Evolutionary conservation across 92 coral and sea anemone species (phyloP).

Genomic region (Muricea muricata): DNA sequence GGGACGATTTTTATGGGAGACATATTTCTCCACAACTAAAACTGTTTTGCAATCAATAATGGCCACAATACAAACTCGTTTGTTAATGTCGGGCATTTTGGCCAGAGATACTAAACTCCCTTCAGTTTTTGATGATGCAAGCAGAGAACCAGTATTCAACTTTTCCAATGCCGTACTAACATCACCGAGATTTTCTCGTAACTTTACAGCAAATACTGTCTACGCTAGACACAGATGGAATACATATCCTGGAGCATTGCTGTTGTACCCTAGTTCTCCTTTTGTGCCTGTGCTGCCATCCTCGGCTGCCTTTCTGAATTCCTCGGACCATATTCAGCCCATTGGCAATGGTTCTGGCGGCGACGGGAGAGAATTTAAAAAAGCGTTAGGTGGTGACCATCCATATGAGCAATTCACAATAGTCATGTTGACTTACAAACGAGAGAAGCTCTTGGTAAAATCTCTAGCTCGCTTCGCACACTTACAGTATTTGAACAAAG

Average conservation of each 20-base stretch:
- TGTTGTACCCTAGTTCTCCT: conserved; percentile 80
- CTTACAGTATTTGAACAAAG: conserved; percentile 86
- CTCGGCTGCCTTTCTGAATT: conserved; percentile 85
- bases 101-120: conserved; percentile 57
- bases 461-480: conserved; percentile 87
- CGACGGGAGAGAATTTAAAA: conserved; percentile 85
- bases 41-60: conserved; percentile 71
- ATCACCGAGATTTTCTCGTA: too few species aligned
- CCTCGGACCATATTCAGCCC: conserved; percentile 77
- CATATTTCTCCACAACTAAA: conserved; percentile 78
- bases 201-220: conserved; percentile 73
- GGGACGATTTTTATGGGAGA: conserved; percentile 94
- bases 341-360: conserved; percentile 89
- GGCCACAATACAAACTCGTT: conserved; percentile 78
- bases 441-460: conserved; percentile 87
- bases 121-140: conserved; percentile 77
- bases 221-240: conserved; percentile 77
- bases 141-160: conserved; percentile 69
- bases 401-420: conserved; percentile 93
- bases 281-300: conserved; percentile 88
- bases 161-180: conserved; percentile 65
- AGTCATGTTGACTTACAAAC: conserved; percentile 88
- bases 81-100: conserved; percentile 75
- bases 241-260: conserved; percentile 82
- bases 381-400: conserved; percentile 90